Conservation (phyloP, 2,797 vertebrate genomes). For the Melanotaenia parkinsoni region DNA sequence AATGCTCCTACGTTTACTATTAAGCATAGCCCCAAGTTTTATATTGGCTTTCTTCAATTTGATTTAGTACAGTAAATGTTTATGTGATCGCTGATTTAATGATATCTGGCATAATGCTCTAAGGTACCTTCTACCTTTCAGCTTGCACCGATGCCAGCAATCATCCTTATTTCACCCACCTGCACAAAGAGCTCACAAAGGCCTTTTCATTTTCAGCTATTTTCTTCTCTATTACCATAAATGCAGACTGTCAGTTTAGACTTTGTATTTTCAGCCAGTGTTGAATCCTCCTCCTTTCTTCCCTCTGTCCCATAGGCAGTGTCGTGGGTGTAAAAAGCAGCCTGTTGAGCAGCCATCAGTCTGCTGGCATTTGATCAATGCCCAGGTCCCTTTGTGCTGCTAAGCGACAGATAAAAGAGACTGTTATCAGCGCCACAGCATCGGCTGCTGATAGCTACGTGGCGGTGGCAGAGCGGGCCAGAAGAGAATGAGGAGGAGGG, state of each 20-base stretch:
- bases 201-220: constrained; percentile 22
- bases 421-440: constrained; percentile 82
- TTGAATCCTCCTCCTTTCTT: constrained; percentile 52
- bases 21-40: too few relatives aligned
- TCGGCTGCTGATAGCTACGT: constrained; percentile 75
- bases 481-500: constrained; percentile 31
- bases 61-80: too few relatives aligned
- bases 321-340: constrained; percentile 67
- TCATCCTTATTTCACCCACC: constrained; percentile 10
- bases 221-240: constrained; percentile 37
- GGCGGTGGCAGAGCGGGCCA: constrained; percentile 47
- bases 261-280: constrained; percentile 57
- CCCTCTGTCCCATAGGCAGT: constrained; percentile 59
- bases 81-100: too few relatives aligned
- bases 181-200: constrained; percentile 31
- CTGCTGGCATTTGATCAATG: constrained; percentile 86
- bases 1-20: too few relatives aligned
- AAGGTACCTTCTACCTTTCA: not conserved
- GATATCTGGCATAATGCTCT: not conserved
- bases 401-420: constrained; percentile 84
- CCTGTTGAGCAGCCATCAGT: constrained; percentile 84
- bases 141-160: not conserved
- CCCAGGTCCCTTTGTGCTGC: constrained; percentile 82
- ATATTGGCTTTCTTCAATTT: too few relatives aligned
- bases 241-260: constrained; percentile 52